phyloP scores from a whole-genome alignment of 2,113 vertebrate species.

The Microtus richardsoni region DNA sequence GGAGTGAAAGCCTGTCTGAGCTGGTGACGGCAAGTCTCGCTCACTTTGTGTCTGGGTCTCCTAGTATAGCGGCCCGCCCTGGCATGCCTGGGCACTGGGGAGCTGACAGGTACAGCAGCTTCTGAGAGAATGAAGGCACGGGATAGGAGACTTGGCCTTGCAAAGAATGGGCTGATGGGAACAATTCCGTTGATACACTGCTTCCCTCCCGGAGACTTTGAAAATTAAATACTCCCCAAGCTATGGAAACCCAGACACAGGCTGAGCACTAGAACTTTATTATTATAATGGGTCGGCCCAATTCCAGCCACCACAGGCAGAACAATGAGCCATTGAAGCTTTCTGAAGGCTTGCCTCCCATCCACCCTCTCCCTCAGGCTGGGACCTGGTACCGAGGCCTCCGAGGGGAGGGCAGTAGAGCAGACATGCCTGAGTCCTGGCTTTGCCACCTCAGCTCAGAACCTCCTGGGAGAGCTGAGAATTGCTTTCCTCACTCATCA shows the following conservation, averaged over 20 bases:
- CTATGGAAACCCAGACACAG: conserved; percentile 63
- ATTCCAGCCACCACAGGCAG: conserved; percentile 36
- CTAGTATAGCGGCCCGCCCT: background rate
- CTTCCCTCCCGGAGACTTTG: conserved; percentile 58
- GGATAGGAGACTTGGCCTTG: background rate
- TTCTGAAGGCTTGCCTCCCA: background rate
- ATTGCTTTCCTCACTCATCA: background rate
- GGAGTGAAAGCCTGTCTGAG: conserved; percentile 23
- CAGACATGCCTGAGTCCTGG: background rate
- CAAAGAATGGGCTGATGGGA: background rate
- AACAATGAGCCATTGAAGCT: conserved; percentile 71
- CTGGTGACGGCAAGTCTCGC: background rate
- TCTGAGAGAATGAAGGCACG: background rate
- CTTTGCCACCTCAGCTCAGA: background rate
- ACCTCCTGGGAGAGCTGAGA: background rate
- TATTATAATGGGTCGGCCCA: conserved; percentile 59
- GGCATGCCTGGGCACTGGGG: background rate
- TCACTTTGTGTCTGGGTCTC: background rate
- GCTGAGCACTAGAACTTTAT: conserved; percentile 55
- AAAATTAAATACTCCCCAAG: conserved; percentile 74
- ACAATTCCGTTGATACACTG: background rate
- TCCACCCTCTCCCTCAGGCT: background rate
- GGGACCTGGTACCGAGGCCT: background rate
- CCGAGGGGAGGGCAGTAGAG: background rate
- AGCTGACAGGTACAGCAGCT: background rate